Conservation (phyloP, 1,140 invertebrate species). For the Hylyphantes graminicola region DNA sequence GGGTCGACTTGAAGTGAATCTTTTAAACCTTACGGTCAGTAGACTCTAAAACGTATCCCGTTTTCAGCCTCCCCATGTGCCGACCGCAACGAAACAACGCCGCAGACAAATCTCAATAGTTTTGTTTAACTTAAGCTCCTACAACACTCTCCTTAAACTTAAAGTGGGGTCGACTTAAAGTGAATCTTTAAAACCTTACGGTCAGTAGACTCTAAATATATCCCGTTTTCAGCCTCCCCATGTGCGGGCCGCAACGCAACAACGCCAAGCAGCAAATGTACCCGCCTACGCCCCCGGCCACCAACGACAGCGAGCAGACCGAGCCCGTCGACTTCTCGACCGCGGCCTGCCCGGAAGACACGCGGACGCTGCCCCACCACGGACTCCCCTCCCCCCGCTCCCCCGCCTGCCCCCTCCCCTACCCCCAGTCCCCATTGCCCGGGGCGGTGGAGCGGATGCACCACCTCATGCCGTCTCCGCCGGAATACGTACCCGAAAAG, state of each 20-base stretch:
- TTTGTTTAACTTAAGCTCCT: too few relatives aligned
- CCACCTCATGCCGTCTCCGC: constrained; percentile 34
- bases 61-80: too few relatives aligned
- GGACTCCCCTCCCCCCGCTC: constrained; percentile 25
- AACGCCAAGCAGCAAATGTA: constrained; percentile 8
- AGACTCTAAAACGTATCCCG: too few relatives aligned
- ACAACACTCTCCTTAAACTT: too few relatives aligned
- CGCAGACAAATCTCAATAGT: constrained; percentile 18
- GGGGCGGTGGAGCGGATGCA: constrained; percentile 32
- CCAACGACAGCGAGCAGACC: constrained; percentile 71
- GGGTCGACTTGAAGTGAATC: too few relatives aligned
- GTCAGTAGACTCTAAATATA: too few relatives aligned
- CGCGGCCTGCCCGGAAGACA: constrained; percentile 15
- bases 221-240: too few relatives aligned
- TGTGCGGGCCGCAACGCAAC: too few relatives aligned
- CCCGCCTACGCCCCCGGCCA: constrained; percentile 33
- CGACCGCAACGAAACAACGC: too few relatives aligned
- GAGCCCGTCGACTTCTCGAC: constrained; percentile 79
- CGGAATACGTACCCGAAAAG: constrained; percentile 55
- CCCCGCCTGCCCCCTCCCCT: constrained; percentile 23
- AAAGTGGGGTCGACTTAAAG: too few relatives aligned
- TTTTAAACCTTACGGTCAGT: too few relatives aligned
- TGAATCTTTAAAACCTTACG: too few relatives aligned
- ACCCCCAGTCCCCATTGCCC: constrained; percentile 29
- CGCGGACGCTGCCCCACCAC: constrained; percentile 20